Evolutionary conservation across 2,113 vertebrate species (phyloP).

Genomic region (Irena cyanogastra): DNA sequence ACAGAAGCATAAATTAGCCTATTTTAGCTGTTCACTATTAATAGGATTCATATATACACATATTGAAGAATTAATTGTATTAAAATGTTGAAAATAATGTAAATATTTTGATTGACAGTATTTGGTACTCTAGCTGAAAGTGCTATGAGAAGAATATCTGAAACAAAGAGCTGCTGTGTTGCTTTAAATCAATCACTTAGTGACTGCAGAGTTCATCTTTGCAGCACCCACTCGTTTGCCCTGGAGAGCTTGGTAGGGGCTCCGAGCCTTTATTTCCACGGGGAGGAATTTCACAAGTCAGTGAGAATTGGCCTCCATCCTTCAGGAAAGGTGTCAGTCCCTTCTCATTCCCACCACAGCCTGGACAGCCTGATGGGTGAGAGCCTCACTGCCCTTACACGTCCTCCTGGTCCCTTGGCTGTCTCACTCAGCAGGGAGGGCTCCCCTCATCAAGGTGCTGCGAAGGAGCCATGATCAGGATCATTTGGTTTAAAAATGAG

Average conservation of each 20-base stretch:
- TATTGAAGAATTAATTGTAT: neutral
- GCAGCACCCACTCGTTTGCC: neutral
- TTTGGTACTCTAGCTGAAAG: neutral
- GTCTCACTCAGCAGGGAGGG: neutral
- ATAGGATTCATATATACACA: no score
- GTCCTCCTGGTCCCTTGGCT: accelerated
- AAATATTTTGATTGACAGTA: neutral
- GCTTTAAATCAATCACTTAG: neutral
- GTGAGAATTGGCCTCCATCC: neutral
- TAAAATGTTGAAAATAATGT: neutral
- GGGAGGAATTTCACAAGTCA: neutral
- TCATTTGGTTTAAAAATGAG: neutral
- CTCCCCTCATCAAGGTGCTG: neutral
- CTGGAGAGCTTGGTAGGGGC: neutral
- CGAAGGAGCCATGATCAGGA: neutral
- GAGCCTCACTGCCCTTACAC: neutral
- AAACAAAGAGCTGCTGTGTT: neutral
- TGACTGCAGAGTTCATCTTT: neutral
- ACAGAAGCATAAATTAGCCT: neutral
- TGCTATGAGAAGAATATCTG: neutral
- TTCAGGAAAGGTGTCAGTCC: neutral
- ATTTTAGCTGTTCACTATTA: neutral
- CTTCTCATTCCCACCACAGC: neutral
- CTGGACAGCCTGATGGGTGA: neutral
- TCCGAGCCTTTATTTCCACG: neutral